A percentile compares a stretch with the other conserved stretches of the same genome.
Conservation (phyloP, 1,140 invertebrate species). For the Rhopalosiphum padi region DNA sequence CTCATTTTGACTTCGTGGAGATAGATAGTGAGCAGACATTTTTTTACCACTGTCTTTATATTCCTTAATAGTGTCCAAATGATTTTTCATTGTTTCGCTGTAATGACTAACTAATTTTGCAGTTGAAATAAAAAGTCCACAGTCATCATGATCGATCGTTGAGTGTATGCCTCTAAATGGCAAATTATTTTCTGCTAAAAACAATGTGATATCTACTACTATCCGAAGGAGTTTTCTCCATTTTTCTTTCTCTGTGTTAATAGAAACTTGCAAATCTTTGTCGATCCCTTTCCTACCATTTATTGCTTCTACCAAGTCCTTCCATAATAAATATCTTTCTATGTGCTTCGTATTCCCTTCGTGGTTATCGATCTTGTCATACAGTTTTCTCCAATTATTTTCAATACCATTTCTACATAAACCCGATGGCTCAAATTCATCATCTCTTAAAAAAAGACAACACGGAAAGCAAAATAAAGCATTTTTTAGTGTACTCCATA, state of each 20-base stretch:
- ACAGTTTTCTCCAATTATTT: constrained; percentile 8
- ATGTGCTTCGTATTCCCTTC: neutral
- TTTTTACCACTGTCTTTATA: neutral
- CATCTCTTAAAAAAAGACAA: constrained; percentile 1
- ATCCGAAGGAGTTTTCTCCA: neutral
- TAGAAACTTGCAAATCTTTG: neutral
- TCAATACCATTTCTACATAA: neutral
- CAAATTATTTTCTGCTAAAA: constrained; percentile 14
- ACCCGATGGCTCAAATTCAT: neutral
- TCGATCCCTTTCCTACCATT: neutral
- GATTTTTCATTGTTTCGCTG: neutral
- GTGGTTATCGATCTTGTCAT: neutral
- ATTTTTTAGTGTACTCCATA: neutral
- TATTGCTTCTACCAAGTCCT: neutral
- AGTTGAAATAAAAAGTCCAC: neutral
- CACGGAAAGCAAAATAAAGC: neutral
- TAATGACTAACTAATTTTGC: constrained; percentile 1
- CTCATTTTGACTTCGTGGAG: constrained; percentile 1
- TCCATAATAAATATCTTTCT: constrained; percentile 1
- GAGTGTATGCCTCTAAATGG: neutral
- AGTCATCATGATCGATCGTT: neutral
- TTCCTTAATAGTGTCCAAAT: neutral
- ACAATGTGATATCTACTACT: neutral
- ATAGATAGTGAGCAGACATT: constrained; percentile 14
- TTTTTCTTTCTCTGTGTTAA: constrained; percentile 3